Evolutionary conservation across 2,888 invertebrate genomes (phyloP).

Genomic region (Mythimna vitellina): DNA sequence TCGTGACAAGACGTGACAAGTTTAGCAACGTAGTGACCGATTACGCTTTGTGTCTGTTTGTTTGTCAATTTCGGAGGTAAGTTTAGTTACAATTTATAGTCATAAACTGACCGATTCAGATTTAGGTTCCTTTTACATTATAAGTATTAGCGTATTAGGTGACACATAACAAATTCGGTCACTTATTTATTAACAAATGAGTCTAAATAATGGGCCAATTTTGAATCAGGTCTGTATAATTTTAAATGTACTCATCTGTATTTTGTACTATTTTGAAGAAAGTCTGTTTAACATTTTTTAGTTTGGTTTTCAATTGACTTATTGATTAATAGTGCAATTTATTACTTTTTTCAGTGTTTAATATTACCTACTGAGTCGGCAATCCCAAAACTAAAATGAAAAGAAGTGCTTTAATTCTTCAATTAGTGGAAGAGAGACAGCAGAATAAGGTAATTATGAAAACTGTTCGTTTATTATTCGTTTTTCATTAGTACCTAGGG

Average conservation of each 20-base stretch:
- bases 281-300: slow-evolving; percentile 3
- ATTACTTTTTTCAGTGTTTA: slow-evolving; percentile 7
- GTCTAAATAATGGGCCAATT: slow-evolving; percentile 3
- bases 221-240: slow-evolving; percentile 18
- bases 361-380: neutral
- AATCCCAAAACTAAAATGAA: slow-evolving; percentile 11
- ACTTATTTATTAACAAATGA: slow-evolving; percentile 2
- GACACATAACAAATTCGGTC: slow-evolving; percentile 4
- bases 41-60: no score
- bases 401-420: slow-evolving; percentile 12
- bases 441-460: slow-evolving; percentile 9
- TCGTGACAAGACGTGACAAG: no score
- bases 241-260: slow-evolving; percentile 19
- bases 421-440: slow-evolving; percentile 7
- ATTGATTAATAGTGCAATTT: slow-evolving; percentile 7
- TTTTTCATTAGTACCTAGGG: slow-evolving; percentile 1
- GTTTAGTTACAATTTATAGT: slow-evolving; percentile 1
- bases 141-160: slow-evolving; percentile 20
- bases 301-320: slow-evolving; percentile 3
- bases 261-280: slow-evolving; percentile 11
- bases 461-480: neutral
- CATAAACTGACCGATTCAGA: slow-evolving; percentile 8
- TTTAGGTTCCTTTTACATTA: slow-evolving; percentile 36
- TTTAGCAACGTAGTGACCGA: no score
- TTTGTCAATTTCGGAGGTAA: no score